Base-by-base conservation (phyloP, 1,140 invertebrate genomes). In the Berghia stephanieae region DNA sequence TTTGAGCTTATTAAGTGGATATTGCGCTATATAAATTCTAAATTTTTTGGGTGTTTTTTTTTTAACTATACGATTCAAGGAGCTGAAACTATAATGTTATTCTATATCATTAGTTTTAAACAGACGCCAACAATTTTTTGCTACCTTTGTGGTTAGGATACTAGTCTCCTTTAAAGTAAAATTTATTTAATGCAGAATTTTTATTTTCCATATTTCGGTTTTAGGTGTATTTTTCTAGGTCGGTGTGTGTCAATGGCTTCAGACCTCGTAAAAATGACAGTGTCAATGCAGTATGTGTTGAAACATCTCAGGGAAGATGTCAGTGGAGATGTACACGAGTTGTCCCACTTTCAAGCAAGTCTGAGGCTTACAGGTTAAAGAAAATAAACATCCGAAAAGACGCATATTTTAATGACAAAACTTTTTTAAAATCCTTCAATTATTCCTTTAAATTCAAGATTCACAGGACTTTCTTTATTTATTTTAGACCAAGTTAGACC, bases 271-370 rank as follows among this genome's bases (percentile, higher is more conserved):
- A 83, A 69, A 84, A 85, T 79, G 86, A 87, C 46, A 52, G 55
- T 42, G 86, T 88, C 0, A 77, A 71, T 36, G 83, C 83, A 18
- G 78, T 31, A n/a, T 84, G 84, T 21, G 80, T 89, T 52, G 88
- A 89, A 80, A 87, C 85, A 68, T 46, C 57, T 0, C 85, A 87
- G 42, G 84, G 85, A 6, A 83, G 80, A 55, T 84, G 82, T 68
- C 76, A 52, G 24, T 87, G 86, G 86, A 83, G 87, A 69, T 86
- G 86, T 31, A 74, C 83, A 0, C 78, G 73, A 71, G 60, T 87
- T 10, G 76, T 74, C 8, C 81, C 81, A 3, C 27, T 75, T 4
- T 79, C 80, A 1, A 80, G 68, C 67, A 66, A 69, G 18, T 71
- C 79, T 13, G 38, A 44, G 24, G 70, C 60, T n/a, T 77, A 77